Base-by-base conservation (phyloP, 2,113 vertebrate genomes). In the Synodontis membranacea region DNA sequence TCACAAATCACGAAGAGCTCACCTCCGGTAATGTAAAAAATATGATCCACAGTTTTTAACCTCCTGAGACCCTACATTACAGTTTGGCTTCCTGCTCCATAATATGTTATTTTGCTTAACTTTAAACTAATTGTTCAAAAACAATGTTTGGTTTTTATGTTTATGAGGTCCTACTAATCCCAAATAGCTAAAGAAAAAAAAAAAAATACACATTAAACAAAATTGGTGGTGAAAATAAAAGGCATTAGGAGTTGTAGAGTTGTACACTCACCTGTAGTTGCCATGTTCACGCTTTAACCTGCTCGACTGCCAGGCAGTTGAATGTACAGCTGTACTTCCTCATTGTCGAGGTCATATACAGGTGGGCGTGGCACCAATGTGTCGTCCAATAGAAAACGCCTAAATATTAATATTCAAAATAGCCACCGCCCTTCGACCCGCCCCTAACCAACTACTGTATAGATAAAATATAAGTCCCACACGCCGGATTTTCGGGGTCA, bases 231-330 rank as follows among this genome's bases (percentile, higher is more conserved):
- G 46, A 79, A 66, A 85, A 76, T 28, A 0, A 23, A 31, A 21
- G 28, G 4, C 25, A 25, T 5, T 15, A 0, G 5, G 80, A 17
- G 11, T 19, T 85, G 25, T 48, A 44, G 3, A 66, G n/a, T n/a
- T n/a, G 52, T 3, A 52, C 52, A 82, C 81, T 87, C 79, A 89
- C 88, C 83, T 54, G 78, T 17, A 56, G 15, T 84, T 66, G 86
- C 58, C 88, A 89, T 87, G 5, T 42, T 78, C 31, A 48, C 28
- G 28, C 7, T 80, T 2, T 6, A 4, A 58, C 0, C 3, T 37
- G 46, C 17, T 42, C 14, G 6, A 64, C 39, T n/a, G 50, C 1
- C 28, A 58, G 12, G 12, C 44, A 28, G 72, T 9, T 37, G 3
- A 0, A 17, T 52, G 28, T 11, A 3, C 50, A 19, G 0, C 10